Base-by-base conservation (phyloP, 2,797 vertebrate species). In the Cossypha polioptera region DNA sequence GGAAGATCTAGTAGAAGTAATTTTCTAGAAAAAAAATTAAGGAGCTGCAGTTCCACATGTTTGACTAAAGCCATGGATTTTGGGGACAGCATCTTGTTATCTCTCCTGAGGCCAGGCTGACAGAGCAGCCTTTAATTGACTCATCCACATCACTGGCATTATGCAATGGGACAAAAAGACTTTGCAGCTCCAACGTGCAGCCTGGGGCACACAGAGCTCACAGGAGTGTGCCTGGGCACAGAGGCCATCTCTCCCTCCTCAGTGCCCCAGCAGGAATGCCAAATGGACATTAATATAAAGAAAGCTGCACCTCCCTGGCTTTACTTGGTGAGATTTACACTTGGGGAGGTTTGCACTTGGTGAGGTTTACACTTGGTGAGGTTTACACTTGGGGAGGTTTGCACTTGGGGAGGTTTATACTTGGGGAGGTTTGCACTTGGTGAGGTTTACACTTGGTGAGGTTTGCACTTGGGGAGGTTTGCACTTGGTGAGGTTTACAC, bases 121-220 rank as follows among this genome's bases (percentile, higher is more conserved):
- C 50, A 31, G 8, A 29, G 91, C 91, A 95, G 90, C 83, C 72
- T 88, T 94, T 91, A 91, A 92, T 68, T 2, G 12, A 76, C 87
- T 86, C 88, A 66, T 82, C 48, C 91, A 92, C 91, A 67, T 73
- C 19, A 0, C 58, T 73, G 92, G n/a, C 38, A 16, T 62, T 42
- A 45, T 25, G 47, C 24, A 57, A 51, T 0, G 4, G 66, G 73
- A 88, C 77, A 84, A 54, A 66, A 90, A 51, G 54, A 10, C 57
- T 85, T 13, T 47, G 54, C 63, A 86, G 82, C 7, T 47, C 62
- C 58, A 36, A 0, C 0, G 3, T 33, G 74, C 84, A 93, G 84
- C 57, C 89, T 48, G 68, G 84, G 77, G 57, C 80, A 54, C 47
- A 6, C 3, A 14, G 2, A 59, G 94, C 62, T 36, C 69, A 81